Evolutionary conservation across 2,888 invertebrate species (phyloP).

Genomic region (Agonum fuliginosum): DNA sequence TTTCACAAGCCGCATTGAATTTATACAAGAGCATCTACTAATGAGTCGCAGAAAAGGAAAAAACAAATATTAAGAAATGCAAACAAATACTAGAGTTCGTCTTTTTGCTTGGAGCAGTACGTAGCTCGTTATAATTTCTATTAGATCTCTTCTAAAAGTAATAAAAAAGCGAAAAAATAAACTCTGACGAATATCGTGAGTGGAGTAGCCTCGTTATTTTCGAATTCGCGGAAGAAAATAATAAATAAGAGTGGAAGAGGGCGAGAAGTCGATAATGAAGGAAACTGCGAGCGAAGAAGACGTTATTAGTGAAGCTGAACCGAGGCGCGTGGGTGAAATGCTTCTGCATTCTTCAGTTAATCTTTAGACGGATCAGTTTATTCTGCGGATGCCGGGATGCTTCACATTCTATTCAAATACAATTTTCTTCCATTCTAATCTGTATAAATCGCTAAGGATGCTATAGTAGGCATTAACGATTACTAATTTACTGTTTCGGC

Average conservation of each 20-base stretch:
- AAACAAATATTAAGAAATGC: not conserved
- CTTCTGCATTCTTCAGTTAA: slow-evolving; percentile 19
- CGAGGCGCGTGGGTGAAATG: not conserved
- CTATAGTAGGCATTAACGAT: too few species aligned
- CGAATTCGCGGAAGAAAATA: slow-evolving; percentile 16
- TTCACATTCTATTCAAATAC: not conserved
- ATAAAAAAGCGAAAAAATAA: slow-evolving; percentile 21
- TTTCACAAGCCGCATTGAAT: not conserved
- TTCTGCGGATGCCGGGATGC: not conserved
- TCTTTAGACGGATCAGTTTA: not conserved
- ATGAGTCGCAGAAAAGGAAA: not conserved
- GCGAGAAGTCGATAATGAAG: slow-evolving; percentile 39
- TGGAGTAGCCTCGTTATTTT: slow-evolving; percentile 37
- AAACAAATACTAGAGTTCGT: slow-evolving; percentile 2
- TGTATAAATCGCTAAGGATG: too few species aligned
- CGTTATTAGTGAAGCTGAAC: slow-evolving; percentile 19
- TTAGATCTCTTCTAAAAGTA: slow-evolving; percentile 15
- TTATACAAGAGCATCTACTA: not conserved
- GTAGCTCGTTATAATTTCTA: slow-evolving; percentile 41
- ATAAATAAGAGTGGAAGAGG: slow-evolving; percentile 14
- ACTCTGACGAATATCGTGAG: not conserved
- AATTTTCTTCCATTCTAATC: slow-evolving; percentile 3
- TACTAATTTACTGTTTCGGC: too few species aligned
- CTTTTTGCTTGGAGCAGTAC: not conserved
- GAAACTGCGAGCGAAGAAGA: slow-evolving; percentile 15